These are phyloP conservation scores for Diarsia mendica DNA, from an alignment of 2,888 invertebrate species.

Conservation along the genomic window DNA sequence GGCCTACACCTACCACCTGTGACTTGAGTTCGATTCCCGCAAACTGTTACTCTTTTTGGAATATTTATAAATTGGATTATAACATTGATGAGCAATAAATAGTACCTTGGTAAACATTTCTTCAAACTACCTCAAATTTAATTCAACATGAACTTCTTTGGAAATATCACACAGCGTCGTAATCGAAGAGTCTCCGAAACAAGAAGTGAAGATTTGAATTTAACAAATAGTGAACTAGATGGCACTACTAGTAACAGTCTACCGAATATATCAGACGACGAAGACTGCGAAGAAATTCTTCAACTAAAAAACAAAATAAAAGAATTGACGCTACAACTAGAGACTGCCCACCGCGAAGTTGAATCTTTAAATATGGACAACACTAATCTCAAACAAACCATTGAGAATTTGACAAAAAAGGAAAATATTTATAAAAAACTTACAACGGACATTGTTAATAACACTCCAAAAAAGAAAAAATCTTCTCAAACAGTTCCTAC, in stretches of 20 bases:
- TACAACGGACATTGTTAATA: background rate
- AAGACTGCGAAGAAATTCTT: slow-evolving; percentile 10
- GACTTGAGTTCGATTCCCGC: too few relatives aligned
- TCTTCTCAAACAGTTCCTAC: background rate
- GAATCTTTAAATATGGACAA: slow-evolving; percentile 14
- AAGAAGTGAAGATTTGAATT: slow-evolving; percentile 11
- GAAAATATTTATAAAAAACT: slow-evolving; percentile 14
- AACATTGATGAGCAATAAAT: too few relatives aligned
- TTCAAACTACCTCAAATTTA: background rate
- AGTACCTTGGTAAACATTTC: too few relatives aligned
- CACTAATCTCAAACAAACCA: slow-evolving; percentile 4
- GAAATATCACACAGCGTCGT: slow-evolving; percentile 19
- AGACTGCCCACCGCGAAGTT: slow-evolving; percentile 16
- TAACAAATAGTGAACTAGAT: slow-evolving; percentile 5
- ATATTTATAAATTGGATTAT: too few relatives aligned
- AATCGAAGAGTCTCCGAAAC: slow-evolving; percentile 17
- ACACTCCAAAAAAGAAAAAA: slow-evolving; percentile 6
- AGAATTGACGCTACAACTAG: slow-evolving; percentile 10
- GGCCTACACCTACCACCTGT: too few relatives aligned
- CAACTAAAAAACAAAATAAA: slow-evolving; percentile 12
- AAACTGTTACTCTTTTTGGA: too few relatives aligned
- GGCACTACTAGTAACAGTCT: slow-evolving; percentile 10
- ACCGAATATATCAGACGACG: slow-evolving; percentile 21
- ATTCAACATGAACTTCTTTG: slow-evolving; percentile 13
- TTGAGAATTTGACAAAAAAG: slow-evolving; percentile 7